phyloP scores from a whole-genome alignment of 2,113 vertebrate genomes.

The Pelecanus crispus region DNA sequence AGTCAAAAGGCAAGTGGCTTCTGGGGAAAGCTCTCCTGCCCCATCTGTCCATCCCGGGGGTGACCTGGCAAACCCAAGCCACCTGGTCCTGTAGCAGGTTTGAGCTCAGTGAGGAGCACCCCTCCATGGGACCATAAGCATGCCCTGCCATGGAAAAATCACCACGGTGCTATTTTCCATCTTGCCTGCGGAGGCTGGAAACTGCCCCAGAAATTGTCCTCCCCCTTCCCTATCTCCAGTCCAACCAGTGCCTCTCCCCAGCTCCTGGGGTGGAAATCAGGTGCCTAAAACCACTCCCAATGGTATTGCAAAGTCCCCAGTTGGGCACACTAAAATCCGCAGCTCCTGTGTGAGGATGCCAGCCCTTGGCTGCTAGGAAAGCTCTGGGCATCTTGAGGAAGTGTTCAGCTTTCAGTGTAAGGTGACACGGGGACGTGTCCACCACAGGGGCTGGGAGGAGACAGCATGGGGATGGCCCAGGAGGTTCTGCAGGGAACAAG shows the following conservation, averaged over 20 bases:
- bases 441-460: accelerated
- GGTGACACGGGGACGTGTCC: not conserved
- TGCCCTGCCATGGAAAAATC: not conserved
- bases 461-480: not conserved
- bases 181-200: not conserved
- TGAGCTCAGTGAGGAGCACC: not conserved
- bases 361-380: not conserved
- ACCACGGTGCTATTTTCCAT: not conserved
- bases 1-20: constrained; percentile 77
- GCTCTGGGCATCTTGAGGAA: not conserved
- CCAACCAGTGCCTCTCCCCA: not conserved
- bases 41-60: not conserved
- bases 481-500: not conserved
- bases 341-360: not conserved
- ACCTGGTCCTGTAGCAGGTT: not conserved
- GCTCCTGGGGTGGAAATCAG: not conserved
- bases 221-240: not conserved
- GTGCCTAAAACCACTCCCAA: not conserved
- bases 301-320: not conserved
- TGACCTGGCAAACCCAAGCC: not conserved
- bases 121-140: not conserved
- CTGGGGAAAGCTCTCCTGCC: not conserved
- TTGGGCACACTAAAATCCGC: not conserved
- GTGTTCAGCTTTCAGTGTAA: not conserved
- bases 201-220: not conserved